A percentile compares a stretch with the other conserved stretches of the same genome.
phyloP scores from a whole-genome alignment of 2,113 vertebrate species.

The Malurus elegans region DNA sequence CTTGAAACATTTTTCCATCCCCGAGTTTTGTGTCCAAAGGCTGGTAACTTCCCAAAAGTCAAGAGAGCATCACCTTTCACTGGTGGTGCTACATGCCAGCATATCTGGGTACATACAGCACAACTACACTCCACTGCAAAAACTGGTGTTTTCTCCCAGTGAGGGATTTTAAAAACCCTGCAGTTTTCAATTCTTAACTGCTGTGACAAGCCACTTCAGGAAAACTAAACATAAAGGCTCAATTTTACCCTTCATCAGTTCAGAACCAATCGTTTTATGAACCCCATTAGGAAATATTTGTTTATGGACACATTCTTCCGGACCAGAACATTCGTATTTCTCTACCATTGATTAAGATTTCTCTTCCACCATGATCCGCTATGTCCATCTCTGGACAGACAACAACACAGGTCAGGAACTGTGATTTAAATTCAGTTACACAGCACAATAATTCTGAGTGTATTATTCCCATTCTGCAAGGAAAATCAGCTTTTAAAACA shows the following conservation, averaged over 20 bases:
- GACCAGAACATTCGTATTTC: not conserved
- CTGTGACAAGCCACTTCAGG: not conserved
- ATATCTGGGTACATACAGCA: not conserved
- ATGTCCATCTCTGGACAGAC: not conserved
- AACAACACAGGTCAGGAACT: not conserved
- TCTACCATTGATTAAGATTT: not conserved
- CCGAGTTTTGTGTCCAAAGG: not conserved
- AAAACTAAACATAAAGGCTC: slow-evolving; percentile 12
- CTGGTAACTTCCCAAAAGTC: not conserved
- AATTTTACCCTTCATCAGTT: slow-evolving; percentile 49
- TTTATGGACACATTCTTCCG: not conserved
- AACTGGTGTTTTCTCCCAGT: not conserved
- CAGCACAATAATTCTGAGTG: not conserved
- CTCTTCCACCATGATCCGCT: not conserved
- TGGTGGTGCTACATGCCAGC: not conserved
- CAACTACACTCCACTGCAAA: not conserved
- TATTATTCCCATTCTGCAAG: not conserved
- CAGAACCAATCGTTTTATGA: slow-evolving; percentile 25
- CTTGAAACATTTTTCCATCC: not conserved
- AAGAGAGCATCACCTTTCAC: not conserved
- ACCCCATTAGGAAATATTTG: not conserved
- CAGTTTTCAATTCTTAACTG: not conserved
- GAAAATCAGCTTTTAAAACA: not conserved
- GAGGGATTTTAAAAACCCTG: not conserved
- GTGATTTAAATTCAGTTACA: not conserved